Base-by-base conservation (phyloP, 1,140 invertebrate species). In the Hycleus cichorii region DNA sequence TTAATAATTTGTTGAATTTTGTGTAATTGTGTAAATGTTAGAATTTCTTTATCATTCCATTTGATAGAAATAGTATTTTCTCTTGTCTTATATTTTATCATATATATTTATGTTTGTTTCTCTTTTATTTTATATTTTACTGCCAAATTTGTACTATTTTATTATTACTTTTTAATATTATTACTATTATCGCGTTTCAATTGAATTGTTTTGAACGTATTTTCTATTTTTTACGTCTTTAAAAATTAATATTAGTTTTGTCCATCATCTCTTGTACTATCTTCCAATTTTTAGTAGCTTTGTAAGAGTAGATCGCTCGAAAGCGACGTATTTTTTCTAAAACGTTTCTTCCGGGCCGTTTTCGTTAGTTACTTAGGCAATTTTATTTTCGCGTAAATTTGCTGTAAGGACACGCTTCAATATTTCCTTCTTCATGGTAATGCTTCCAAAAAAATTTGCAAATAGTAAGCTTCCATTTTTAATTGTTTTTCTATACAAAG, bases 351-450 rank as follows among this genome's bases (percentile, higher is more conserved):
- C 12, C n/a, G 9, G 32, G 7, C 32, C 32, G 32, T 32, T 32
- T 32, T 32, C 32, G 4, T 60, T 59, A 60, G 64, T 63, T 69
- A 66, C 68, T 70, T 70, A 69, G 62, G 68, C 68, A 67, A 66
- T 61, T 70, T 70, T 32, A 32, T 32, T 64, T 68, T 61, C 49
- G 40, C 39, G 62, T 67, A 67, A 70, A 70, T 68, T 70, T 58
- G 68, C 68, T 67, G 64, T 67, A 69, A 70, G 67, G 64, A 60
- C 44, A 32, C 53, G 47, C 55, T 49, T 49, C 49, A 49, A 39
- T 44, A 7, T 7, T 32, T 32, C 32, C 32, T 32, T 18, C 18
- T 18, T 18, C 18, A 18, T 18, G 1, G 18, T 18, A 18, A 32
- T 32, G 7, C 32, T 32, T 32, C 32, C 18, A 18, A 18, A 18